phyloP scores from a whole-genome alignment of 2,888 invertebrate species.

The Erebia ligea region DNA sequence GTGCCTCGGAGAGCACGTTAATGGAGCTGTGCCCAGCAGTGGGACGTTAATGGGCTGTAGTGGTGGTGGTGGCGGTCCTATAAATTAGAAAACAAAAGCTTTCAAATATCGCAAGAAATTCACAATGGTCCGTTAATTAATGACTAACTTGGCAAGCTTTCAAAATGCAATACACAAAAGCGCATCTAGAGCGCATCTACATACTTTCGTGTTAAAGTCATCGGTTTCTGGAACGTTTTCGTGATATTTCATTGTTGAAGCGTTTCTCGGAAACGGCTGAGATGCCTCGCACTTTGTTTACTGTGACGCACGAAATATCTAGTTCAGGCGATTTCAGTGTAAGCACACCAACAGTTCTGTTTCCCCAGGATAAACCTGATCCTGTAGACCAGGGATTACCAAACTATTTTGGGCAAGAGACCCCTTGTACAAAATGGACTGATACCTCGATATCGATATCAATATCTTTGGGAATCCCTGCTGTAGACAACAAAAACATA shows the following conservation, averaged over 20 bases:
- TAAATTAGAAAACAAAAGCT: too few relatives aligned
- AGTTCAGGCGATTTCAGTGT: constrained; percentile 22
- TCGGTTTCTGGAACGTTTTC: constrained; percentile 26
- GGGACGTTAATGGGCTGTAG: too few relatives aligned
- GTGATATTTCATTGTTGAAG: constrained; percentile 23
- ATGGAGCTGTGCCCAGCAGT: too few relatives aligned
- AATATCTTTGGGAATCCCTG: too few relatives aligned
- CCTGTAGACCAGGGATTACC: background rate
- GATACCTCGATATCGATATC: too few relatives aligned
- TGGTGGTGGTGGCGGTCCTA: too few relatives aligned
- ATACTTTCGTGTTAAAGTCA: constrained; percentile 11
- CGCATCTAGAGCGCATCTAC: constrained; percentile 1
- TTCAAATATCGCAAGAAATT: too few relatives aligned
- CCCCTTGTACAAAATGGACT: too few relatives aligned
- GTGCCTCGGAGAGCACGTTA: too few relatives aligned
- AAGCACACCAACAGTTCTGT: background rate
- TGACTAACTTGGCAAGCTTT: background rate
- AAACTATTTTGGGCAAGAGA: too few relatives aligned
- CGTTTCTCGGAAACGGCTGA: constrained; percentile 13
- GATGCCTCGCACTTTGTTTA: constrained; percentile 20
- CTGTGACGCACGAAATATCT: constrained; percentile 28
- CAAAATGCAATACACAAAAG: background rate
- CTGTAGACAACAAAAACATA: too few relatives aligned
- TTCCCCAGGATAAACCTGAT: background rate
- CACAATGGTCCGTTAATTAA: background rate